Base-by-base conservation (phyloP, 92 coral and sea anemone species). In the Epizoanthus illoricatus region DNA sequence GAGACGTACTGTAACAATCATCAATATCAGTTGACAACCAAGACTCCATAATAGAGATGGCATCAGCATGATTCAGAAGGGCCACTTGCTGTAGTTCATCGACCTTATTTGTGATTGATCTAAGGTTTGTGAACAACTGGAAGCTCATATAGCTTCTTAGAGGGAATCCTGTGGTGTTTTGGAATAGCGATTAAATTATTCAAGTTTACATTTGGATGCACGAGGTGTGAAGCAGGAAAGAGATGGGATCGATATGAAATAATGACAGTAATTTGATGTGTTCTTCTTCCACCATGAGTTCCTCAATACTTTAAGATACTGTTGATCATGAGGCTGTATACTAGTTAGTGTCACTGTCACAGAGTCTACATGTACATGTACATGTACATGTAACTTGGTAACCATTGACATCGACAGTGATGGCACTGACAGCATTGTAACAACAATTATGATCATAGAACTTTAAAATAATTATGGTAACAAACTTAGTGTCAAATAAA, bases 161-260 rank as follows among this genome's bases (percentile, higher is more conserved):
- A 49, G 4, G 78, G 78, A 20, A 72, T 72, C 24, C 62, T 71
- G 57, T 6, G 58, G 7, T 1, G 75, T 69, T 0, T 69, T 69
- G 73, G 73, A 69, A 69, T 69, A 69, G 73, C 54, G 73, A 69
- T 69, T 69, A 69, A 69, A 69, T 69, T 71, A 71, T 43, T 43
- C 57, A 10, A 0, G 57, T 71, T 69, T 43, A 71, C 75, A 43
- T 43, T n/a, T 60, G 59, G 59, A 71, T 71, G 75, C 75, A 71
- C 8, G 75, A 43, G 59, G 57, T 12, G 56, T 71, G 75, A 71
- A 71, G 75, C 59, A 71, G 75, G 5, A 45, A 71, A 8, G 75
- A 18, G 36, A 71, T 42, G 58, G 57, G 75, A 71, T 43, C 58
- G 75, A 10, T 42, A 41, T 71, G 75, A 71, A 71, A 43, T 71